A percentile compares a stretch with the other conserved stretches of the same genome.
These are phyloP conservation scores for Axis porcinus DNA, from an alignment of 2,113 vertebrate species.

Conservation along the genomic window DNA sequence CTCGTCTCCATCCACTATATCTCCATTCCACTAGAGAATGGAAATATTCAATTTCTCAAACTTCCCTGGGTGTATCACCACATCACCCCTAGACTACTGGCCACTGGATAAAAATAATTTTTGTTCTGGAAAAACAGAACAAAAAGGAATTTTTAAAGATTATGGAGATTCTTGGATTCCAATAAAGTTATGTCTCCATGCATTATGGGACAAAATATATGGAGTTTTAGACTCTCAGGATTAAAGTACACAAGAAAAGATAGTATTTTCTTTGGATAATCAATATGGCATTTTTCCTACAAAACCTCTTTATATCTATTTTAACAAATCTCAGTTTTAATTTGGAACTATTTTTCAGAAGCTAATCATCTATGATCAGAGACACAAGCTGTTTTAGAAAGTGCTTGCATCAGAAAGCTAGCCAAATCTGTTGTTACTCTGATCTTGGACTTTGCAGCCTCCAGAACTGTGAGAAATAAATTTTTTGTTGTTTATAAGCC, in stretches of 20 bases:
- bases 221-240: neutral
- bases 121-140: neutral
- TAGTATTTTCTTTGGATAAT: neutral
- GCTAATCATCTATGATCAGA: neutral
- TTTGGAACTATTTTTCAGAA: neutral
- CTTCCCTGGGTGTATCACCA: neutral
- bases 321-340: neutral
- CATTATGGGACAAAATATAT: neutral
- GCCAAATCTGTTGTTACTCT: neutral
- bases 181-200: neutral
- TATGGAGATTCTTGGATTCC: neutral
- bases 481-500: neutral
- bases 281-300: neutral
- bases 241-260: neutral
- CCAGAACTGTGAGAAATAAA: neutral
- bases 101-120: neutral
- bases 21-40: neutral
- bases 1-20: neutral
- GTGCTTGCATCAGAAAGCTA: neutral
- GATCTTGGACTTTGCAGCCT: neutral
- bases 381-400: neutral
- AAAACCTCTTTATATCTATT: neutral
- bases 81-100: neutral
- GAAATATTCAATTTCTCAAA: neutral
- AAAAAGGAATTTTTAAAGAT: neutral